phyloP scores from a whole-genome alignment of 2,888 invertebrate genomes.

The Caenorhabditis angaria region DNA sequence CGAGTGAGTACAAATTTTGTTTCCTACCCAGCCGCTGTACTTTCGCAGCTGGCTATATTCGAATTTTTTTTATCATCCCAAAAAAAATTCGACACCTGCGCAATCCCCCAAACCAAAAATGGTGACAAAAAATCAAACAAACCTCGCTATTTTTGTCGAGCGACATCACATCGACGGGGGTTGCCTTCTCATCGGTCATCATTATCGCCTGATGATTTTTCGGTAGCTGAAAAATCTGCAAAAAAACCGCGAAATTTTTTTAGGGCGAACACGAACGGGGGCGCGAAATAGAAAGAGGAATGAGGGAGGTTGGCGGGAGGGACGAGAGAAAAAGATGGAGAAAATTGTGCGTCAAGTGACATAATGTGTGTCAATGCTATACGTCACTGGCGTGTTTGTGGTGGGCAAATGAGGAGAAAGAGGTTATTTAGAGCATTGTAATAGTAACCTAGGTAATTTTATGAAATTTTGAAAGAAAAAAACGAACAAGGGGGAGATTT shows the following conservation, averaged over 20 bases:
- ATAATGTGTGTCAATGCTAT: conserved; percentile 9
- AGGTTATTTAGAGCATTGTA: no score
- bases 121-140: no score
- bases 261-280: no score
- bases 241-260: not conserved
- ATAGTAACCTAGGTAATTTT: no score
- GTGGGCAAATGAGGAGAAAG: no score
- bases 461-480: no score
- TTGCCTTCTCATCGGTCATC: conserved; percentile 9
- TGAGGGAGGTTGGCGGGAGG: not conserved
- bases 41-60: no score
- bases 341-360: conserved; percentile 8
- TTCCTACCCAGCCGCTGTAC: no score
- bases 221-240: not conserved
- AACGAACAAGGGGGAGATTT: no score
- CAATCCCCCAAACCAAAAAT: not conserved
- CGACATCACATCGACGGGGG: conserved; percentile 11
- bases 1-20: no score
- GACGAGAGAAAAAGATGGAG: not conserved
- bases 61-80: no score
- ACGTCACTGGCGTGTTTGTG: conserved; percentile 10
- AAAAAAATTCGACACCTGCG: not conserved
- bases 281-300: not conserved
- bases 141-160: conserved; percentile 10
- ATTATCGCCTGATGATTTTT: not conserved